Percentiles rank a stretch among this genome's conserved stretches.
Conservation (phyloP, 1,140 invertebrate genomes). For the Drosophila takahashii region DNA sequence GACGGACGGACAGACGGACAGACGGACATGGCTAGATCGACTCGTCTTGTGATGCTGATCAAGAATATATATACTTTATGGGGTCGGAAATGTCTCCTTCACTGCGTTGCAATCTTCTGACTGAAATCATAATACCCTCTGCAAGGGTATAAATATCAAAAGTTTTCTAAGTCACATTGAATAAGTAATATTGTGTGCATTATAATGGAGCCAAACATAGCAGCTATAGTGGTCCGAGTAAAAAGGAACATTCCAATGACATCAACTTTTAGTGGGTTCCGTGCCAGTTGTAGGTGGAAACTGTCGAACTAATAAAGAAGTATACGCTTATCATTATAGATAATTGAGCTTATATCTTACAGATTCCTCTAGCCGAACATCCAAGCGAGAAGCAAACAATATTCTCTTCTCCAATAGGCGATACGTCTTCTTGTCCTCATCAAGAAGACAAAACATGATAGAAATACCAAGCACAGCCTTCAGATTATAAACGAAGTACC, state of each 20-base stretch:
- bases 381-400: not conserved
- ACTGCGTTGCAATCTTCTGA: too few relatives aligned
- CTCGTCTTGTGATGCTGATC: too few relatives aligned
- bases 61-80: too few relatives aligned
- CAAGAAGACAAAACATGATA: not conserved
- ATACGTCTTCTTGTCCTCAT: not conserved
- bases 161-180: slow-evolving; percentile 39
- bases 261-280: slow-evolving; percentile 15
- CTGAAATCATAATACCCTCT: too few relatives aligned
- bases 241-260: slow-evolving; percentile 14
- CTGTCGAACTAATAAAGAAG: slow-evolving; percentile 23
- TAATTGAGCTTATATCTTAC: not conserved
- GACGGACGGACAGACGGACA: too few relatives aligned
- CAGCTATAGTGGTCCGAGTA: not conserved
- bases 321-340: not conserved
- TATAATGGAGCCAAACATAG: slow-evolving; percentile 17
- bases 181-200: slow-evolving; percentile 24
- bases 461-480: not conserved
- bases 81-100: too few relatives aligned
- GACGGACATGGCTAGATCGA: too few relatives aligned
- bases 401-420: not conserved
- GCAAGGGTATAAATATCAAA: too few relatives aligned
- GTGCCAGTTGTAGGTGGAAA: slow-evolving; percentile 21
- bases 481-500: not conserved
- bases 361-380: not conserved